These are phyloP conservation scores for Pelecanus crispus DNA, from an alignment of 2,113 vertebrate species.

Conservation along the genomic window DNA sequence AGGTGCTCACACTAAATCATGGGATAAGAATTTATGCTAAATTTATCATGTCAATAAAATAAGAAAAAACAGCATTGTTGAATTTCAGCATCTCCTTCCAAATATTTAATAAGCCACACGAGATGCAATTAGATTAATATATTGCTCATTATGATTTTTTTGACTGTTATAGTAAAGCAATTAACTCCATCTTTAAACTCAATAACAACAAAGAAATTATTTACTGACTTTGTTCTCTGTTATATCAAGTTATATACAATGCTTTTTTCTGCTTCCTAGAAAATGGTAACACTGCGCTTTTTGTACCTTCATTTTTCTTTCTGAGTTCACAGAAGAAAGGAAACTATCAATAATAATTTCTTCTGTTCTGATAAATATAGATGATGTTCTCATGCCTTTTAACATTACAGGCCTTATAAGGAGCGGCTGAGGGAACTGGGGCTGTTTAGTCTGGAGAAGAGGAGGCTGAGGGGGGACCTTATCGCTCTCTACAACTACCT, in stretches of 20 bases:
- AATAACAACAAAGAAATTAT: not conserved
- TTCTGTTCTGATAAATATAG: not conserved
- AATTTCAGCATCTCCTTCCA: not conserved
- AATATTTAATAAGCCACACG: not conserved
- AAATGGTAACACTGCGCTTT: not conserved
- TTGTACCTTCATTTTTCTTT: not conserved
- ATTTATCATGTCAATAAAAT: not conserved
- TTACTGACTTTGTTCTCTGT: not conserved
- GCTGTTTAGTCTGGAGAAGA: too few species aligned
- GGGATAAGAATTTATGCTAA: not conserved
- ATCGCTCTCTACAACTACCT: too few species aligned
- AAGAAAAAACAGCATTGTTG: not conserved
- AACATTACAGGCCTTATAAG: too few species aligned
- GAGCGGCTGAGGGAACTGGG: too few species aligned
- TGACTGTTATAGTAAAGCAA: not conserved
- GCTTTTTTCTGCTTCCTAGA: not conserved
- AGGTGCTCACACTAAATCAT: not conserved
- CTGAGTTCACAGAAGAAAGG: not conserved
- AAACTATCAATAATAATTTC: not conserved
- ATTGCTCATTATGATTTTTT: not conserved
- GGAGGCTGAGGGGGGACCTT: too few species aligned
- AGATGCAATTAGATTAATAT: not conserved
- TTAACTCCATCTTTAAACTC: not conserved
- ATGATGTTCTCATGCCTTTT: not conserved
- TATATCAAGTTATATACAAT: not conserved